Evolutionary conservation across 1,140 invertebrate species (phyloP), one percentile per base, ranked within the genome.

Genomic region (Pseudomyrmex flavicornis): DNA sequence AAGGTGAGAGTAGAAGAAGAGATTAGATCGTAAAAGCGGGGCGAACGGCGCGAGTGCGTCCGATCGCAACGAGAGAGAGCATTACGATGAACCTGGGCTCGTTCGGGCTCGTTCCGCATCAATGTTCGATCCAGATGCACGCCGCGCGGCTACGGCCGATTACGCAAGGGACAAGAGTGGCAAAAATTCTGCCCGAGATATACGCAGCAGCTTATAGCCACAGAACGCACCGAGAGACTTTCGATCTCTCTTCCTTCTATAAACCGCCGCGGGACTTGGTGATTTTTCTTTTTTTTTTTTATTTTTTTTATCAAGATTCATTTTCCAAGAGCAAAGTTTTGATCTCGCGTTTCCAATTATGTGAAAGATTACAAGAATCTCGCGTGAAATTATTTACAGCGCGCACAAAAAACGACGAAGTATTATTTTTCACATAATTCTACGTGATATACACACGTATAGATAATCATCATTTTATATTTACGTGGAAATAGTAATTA

Each of bases 1-100:
- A 85, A 70, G 77, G 70, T 66, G 70, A 83, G 72, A 76, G 52
- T 26, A 75, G 84, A 82, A 59, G 70, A 61, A 63, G 52, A 62
- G 70, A 70, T 72, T 54, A 66, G 66, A 83, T 87, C 85, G 65
- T 87, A 87, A 87, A 62, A 86, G 79, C 85, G 69, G 52, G 20
- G 58, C 63, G 56, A 68, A 46, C 68, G 48, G 15, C 65, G 69
- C 59, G 79, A 46, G 72, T 74, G 26, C 52, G 66, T 74, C 50
- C 22, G 59, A 65, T 59, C 69, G 46, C 46, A 13, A 50, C 50
- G 63, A 20, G 56, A 54, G 56, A 72, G 75, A 84, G 20, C 48
- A 54, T 20, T 20, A 15, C 20, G n/a, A 44, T 48, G 20, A 58
- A 75, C 35, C 35, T 35, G 35, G 35, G 35, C 35, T 35, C 35